Conservation (phyloP, 2,113 vertebrate species). For the Megaceryle maxima region DNA sequence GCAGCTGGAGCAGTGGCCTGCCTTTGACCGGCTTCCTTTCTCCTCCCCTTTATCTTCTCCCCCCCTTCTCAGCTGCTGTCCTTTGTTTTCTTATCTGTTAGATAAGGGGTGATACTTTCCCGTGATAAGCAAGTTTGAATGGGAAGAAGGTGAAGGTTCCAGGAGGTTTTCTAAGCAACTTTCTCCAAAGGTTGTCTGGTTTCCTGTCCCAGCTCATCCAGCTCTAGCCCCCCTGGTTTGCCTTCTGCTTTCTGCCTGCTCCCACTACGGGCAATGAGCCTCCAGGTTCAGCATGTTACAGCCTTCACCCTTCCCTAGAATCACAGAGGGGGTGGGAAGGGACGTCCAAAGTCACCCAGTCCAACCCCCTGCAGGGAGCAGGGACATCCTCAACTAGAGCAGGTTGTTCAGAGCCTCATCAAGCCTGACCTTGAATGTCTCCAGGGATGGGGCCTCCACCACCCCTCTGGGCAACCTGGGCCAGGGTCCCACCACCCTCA, state of each 20-base stretch:
- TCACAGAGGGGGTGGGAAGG: too few species aligned
- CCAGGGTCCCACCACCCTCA: too few species aligned
- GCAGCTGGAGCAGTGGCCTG: neutral
- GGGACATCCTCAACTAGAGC: too few species aligned
- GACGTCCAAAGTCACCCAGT: too few species aligned
- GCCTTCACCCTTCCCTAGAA: neutral
- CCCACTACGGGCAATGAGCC: fast-evolving
- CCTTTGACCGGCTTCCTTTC: neutral
- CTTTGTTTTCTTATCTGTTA: neutral
- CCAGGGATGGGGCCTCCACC: too few species aligned
- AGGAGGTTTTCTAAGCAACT: neutral
- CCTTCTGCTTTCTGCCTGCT: neutral
- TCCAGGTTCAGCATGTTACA: neutral
- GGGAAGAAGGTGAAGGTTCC: neutral
- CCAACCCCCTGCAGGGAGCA: too few species aligned
- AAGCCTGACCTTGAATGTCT: too few species aligned
- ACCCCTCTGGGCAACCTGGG: too few species aligned
- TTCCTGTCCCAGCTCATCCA: neutral
- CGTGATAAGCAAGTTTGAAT: neutral
- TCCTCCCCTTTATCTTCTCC: neutral
- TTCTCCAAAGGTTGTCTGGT: too few species aligned
- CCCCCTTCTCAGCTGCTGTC: neutral
- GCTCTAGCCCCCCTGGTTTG: neutral
- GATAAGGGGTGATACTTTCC: neutral
- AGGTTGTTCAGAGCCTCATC: too few species aligned